phyloP scores from a whole-genome alignment of 2,113 vertebrate species.

The Sapayoa aenigma region DNA sequence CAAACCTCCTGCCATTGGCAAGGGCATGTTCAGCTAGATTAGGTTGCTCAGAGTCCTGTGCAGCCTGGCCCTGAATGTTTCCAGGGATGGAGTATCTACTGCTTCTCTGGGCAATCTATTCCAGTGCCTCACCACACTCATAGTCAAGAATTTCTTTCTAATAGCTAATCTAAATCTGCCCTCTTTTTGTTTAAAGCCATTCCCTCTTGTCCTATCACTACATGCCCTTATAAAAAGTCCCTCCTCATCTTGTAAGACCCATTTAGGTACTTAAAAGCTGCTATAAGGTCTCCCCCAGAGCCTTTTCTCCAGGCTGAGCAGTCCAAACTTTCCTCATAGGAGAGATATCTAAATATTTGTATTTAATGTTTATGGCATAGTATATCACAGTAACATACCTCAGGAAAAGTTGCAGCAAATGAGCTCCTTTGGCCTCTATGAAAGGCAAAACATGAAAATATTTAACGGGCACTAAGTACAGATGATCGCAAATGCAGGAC shows the following conservation, averaged over 20 bases:
- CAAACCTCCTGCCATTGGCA: background rate
- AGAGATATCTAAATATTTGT: background rate
- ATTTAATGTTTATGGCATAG: background rate
- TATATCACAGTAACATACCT: background rate
- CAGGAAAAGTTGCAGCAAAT: background rate
- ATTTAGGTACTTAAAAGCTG: background rate
- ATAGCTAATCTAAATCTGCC: background rate
- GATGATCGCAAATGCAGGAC: background rate
- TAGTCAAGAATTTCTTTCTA: background rate
- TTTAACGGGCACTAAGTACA: background rate
- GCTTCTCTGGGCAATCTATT: background rate
- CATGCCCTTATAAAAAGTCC: background rate
- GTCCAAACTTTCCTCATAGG: background rate
- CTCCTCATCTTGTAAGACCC: background rate
- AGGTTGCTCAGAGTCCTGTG: background rate
- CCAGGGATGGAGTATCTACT: background rate
- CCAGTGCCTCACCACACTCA: background rate
- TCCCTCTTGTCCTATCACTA: background rate
- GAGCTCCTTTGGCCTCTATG: background rate
- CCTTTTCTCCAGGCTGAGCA: background rate
- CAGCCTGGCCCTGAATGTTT: background rate
- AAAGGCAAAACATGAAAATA: background rate
- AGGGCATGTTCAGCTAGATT: background rate
- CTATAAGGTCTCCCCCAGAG: background rate
- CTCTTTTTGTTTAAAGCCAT: background rate